Conservation (phyloP, 2,888 invertebrate species). For the Coleophora deauratella region DNA sequence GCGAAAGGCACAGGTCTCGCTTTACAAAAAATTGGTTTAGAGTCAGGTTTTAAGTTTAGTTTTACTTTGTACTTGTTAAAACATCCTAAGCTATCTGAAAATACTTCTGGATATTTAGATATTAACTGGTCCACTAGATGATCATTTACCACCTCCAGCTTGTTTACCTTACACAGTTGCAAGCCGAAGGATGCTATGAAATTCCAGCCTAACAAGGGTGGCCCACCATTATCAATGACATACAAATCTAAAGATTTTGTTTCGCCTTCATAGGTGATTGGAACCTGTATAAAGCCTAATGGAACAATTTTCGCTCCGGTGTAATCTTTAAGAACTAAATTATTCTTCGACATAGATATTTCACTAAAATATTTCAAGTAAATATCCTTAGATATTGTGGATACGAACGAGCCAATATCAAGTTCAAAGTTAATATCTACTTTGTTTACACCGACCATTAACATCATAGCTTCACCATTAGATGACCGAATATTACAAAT, state of each 20-base stretch:
- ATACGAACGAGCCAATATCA: constrained; percentile 1
- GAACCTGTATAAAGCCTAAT: not conserved
- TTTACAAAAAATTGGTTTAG: not conserved
- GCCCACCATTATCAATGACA: not conserved
- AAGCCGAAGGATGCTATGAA: too few relatives aligned
- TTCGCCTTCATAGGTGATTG: not conserved
- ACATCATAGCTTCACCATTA: not conserved
- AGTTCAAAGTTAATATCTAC: not conserved
- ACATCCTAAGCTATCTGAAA: not conserved
- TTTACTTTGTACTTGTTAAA: not conserved
- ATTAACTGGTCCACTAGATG: not conserved
- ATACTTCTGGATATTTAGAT: not conserved
- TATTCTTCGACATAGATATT: not conserved
- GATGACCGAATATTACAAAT: not conserved
- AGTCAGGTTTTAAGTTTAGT: not conserved
- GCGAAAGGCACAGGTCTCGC: not conserved
- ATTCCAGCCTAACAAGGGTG: not conserved
- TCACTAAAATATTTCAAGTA: not conserved
- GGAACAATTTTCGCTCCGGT: not conserved
- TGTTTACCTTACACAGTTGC: not conserved
- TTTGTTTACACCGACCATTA: not conserved
- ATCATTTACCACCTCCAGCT: not conserved
- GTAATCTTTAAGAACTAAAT: not conserved
- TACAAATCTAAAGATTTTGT: not conserved
- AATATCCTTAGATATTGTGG: not conserved